A percentile compares a stretch with the other conserved stretches of the same genome.
phyloP scores from a whole-genome alignment of 2,113 vertebrate genomes.

The Australoheros scitulus region DNA sequence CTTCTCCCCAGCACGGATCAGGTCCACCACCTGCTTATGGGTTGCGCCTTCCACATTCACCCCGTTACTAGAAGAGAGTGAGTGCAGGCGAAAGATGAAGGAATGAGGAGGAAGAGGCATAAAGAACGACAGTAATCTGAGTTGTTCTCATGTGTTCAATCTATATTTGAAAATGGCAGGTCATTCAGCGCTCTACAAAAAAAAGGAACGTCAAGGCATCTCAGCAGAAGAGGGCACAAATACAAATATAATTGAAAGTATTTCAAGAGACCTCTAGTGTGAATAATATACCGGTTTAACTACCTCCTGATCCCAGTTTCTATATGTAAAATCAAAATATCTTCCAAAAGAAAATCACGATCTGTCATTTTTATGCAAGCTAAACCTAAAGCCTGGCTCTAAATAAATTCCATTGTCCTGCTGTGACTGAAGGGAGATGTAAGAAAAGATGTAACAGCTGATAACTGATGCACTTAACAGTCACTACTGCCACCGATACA shows the following conservation, averaged over 20 bases:
- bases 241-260: background rate
- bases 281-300: background rate
- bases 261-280: background rate
- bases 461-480: background rate
- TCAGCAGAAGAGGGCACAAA: too few species aligned
- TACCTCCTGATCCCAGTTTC: background rate
- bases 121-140: background rate
- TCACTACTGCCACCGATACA: background rate
- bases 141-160: background rate
- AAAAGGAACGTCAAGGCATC: background rate
- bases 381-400: background rate
- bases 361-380: background rate
- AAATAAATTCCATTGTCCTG: background rate
- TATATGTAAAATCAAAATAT: background rate
- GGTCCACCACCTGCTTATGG: constrained; percentile 98
- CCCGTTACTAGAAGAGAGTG: constrained; percentile 82
- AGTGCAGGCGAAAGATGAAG: background rate
- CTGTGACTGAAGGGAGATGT: background rate
- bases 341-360: background rate
- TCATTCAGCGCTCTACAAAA: constrained; percentile 1
- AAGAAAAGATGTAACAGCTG: background rate
- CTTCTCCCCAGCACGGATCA: constrained; percentile 94
- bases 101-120: background rate
- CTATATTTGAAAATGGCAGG: background rate
- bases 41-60: constrained; percentile 96